phyloP scores from a whole-genome alignment of 2,113 vertebrate genomes.

The Brachyhypopomus gauderio region DNA sequence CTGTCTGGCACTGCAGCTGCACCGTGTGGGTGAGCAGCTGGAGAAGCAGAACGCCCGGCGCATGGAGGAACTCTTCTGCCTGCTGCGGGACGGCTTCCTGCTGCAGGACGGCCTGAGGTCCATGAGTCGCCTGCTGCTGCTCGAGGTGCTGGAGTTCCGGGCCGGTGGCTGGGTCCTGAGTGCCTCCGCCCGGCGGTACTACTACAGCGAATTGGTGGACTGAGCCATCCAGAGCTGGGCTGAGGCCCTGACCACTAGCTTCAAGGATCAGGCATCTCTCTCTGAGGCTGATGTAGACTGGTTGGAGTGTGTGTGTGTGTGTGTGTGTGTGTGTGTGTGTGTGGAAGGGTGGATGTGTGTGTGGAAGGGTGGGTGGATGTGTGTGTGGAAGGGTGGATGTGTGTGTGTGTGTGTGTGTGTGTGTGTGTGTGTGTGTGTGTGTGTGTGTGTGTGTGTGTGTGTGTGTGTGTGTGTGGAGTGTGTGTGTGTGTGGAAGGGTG shows the following conservation, averaged over 20 bases:
- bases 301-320: background rate
- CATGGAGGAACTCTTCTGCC: conserved; percentile 95
- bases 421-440: too few species aligned
- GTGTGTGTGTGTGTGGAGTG: too few species aligned
- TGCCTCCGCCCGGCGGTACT: conserved; percentile 88
- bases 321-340: background rate
- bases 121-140: conserved; percentile 88
- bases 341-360: background rate
- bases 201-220: conserved; percentile 90
- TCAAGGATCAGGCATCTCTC: background rate
- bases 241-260: background rate
- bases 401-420: background rate
- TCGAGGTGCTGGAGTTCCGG: conserved; percentile 95
- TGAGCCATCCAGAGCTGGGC: conserved; percentile 56
- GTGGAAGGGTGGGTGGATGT: too few species aligned
- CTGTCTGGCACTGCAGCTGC: conserved; percentile 92
- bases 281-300: background rate
- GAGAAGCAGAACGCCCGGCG: conserved; percentile 85
- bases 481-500: too few species aligned
- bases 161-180: conserved; percentile 92
- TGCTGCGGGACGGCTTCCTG: conserved; percentile 91
- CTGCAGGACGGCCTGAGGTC: conserved; percentile 85
- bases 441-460: background rate
- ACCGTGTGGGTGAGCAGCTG: conserved; percentile 93
- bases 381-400: too few species aligned